Evolutionary conservation across 1,140 invertebrate species (phyloP).

Genomic region (Hetaerina americana): DNA sequence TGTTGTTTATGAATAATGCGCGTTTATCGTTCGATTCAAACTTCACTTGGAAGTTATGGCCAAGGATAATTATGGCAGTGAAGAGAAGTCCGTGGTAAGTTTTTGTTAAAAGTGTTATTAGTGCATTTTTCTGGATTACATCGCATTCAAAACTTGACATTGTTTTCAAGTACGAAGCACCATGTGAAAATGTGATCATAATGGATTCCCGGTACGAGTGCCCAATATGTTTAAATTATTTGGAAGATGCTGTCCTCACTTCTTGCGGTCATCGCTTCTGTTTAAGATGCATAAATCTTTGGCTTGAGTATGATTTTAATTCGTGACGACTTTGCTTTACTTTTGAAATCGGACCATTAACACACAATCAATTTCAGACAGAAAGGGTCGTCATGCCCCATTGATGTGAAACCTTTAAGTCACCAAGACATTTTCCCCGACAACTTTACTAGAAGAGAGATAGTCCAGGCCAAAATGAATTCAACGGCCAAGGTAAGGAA

Average conservation of each 20-base stretch:
- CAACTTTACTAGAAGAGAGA: slow-evolving; percentile 75
- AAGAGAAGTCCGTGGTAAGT: too few species aligned
- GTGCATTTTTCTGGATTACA: too few species aligned
- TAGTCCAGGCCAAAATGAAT: slow-evolving; percentile 40
- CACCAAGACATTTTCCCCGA: slow-evolving; percentile 62
- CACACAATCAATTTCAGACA: not conserved
- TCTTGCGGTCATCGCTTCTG: slow-evolving; percentile 83
- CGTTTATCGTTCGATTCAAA: too few species aligned
- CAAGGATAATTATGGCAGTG: too few species aligned
- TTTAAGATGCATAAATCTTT: slow-evolving; percentile 62
- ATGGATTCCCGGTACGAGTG: slow-evolving; percentile 66
- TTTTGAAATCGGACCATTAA: too few species aligned
- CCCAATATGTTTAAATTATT: slow-evolving; percentile 74
- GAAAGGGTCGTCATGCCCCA: not conserved
- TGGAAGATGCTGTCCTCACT: slow-evolving; percentile 71
- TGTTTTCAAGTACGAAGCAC: too few species aligned
- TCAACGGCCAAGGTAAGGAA: slow-evolving; percentile 15
- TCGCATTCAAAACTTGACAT: too few species aligned
- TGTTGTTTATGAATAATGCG: too few species aligned
- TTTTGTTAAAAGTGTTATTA: too few species aligned
- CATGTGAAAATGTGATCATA: too few species aligned
- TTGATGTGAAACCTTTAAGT: not conserved
- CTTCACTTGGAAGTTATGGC: too few species aligned
- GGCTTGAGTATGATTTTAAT: slow-evolving; percentile 58
- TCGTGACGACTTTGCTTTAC: not conserved